Conservation (phyloP, 2,113 vertebrate genomes). For the Xerus inauris region DNA sequence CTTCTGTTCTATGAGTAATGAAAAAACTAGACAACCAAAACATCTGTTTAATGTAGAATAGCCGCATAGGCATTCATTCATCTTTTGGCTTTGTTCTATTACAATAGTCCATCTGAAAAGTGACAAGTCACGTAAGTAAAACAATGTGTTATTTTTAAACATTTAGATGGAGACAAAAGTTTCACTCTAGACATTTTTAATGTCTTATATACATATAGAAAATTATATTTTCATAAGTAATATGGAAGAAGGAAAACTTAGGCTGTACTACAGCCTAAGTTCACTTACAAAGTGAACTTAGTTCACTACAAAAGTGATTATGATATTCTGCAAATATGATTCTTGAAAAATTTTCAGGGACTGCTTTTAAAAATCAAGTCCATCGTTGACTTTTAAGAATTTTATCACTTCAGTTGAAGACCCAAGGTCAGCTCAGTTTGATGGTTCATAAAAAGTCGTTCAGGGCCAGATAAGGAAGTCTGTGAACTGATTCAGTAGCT, state of each 20-base stretch:
- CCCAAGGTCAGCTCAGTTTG: constrained; percentile 47
- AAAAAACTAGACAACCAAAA: constrained; percentile 56
- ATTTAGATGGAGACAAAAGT: neutral
- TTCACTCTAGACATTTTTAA: constrained; percentile 11
- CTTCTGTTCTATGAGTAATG: constrained; percentile 57
- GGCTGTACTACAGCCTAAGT: neutral
- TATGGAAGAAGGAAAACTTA: constrained; percentile 42
- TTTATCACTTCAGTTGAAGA: constrained; percentile 74
- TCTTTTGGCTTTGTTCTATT: constrained; percentile 61
- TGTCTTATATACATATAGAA: neutral
- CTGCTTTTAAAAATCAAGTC: constrained; percentile 67
- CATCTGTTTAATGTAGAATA: constrained; percentile 40
- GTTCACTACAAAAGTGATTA: constrained; percentile 62
- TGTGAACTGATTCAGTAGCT: constrained; percentile 60
- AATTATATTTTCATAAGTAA: constrained; percentile 35
- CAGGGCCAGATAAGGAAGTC: constrained; percentile 63
- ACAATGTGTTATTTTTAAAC: constrained; percentile 14
- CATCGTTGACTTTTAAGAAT: constrained; percentile 79
- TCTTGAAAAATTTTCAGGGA: constrained; percentile 73
- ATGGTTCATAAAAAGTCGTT: constrained; percentile 59
- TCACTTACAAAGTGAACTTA: no score
- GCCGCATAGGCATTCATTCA: constrained; percentile 8
- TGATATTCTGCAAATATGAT: constrained; percentile 65
- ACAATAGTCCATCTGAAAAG: neutral
- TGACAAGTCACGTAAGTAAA: constrained; percentile 15